Conservation (phyloP, 1,140 invertebrate genomes). For the Drosophila biarmipes region DNA sequence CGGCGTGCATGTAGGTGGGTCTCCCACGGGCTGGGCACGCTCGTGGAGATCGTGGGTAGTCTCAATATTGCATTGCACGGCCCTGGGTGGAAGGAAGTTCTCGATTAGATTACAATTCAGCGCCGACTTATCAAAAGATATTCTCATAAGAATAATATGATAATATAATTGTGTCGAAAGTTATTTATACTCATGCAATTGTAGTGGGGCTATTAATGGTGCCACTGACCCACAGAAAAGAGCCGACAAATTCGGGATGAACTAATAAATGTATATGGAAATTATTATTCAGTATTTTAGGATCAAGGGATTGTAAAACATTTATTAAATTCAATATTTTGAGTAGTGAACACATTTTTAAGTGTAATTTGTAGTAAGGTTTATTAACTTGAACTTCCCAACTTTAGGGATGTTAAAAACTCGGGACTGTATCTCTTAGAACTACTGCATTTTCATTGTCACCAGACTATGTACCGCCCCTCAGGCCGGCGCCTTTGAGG, state of each 20-base stretch:
- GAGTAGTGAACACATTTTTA: too few relatives aligned
- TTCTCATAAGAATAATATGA: conserved; percentile 18
- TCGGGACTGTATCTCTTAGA: neutral
- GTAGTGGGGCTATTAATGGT: conserved; percentile 4
- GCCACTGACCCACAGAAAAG: conserved; percentile 36
- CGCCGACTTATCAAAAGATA: conserved; percentile 41
- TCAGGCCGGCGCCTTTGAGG: conserved; percentile 60
- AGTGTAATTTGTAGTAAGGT: too few relatives aligned
- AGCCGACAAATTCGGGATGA: neutral
- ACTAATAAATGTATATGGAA: too few relatives aligned
- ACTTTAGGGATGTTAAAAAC: neutral
- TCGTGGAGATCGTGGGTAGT: conserved; percentile 35
- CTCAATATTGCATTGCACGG: conserved; percentile 52
- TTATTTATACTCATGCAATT: conserved; percentile 22
- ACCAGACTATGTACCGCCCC: neutral
- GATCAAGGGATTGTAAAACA: too few relatives aligned
- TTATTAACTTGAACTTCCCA: neutral
- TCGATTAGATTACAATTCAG: conserved; percentile 64
- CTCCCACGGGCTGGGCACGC: conserved; percentile 6
- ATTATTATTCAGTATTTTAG: too few relatives aligned
- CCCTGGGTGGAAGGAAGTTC: conserved; percentile 45
- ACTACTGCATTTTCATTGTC: conserved; percentile 6
- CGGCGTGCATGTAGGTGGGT: conserved; percentile 17
- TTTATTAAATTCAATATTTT: too few relatives aligned
- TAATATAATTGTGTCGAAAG: conserved; percentile 24